These are phyloP conservation scores for Brachionus paranguensis DNA, from an alignment of 1,140 invertebrate species.

Conservation along the genomic window DNA sequence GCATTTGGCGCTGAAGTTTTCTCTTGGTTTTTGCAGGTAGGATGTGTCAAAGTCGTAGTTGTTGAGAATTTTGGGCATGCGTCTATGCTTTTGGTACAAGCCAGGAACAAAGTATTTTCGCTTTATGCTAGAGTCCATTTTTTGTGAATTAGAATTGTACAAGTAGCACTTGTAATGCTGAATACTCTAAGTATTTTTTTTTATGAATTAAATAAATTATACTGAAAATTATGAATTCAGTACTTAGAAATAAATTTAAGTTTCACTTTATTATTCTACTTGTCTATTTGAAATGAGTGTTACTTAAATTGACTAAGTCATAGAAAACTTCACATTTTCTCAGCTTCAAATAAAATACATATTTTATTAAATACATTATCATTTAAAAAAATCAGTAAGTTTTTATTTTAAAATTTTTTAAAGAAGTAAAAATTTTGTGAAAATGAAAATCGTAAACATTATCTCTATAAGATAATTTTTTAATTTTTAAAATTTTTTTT, in stretches of 20 bases:
- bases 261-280: not conserved
- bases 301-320: not conserved
- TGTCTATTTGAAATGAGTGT: not conserved
- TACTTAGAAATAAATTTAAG: constrained; percentile 2
- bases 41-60: not conserved
- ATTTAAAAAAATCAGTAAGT: no score
- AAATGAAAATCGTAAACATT: no score
- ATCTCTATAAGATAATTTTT: no score
- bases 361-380: no score
- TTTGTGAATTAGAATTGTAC: not conserved
- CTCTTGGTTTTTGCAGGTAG: not conserved
- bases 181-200: not conserved
- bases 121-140: not conserved
- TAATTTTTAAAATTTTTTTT: no score
- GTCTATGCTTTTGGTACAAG: not conserved
- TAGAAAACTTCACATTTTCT: not conserved
- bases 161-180: not conserved
- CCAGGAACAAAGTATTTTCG: not conserved
- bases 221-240: not conserved
- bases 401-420: no score
- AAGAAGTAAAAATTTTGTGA: no score
- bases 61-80: not conserved
- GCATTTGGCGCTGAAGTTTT: not conserved
- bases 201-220: not conserved
- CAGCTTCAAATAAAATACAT: not conserved